These are phyloP conservation scores for Mechanitis messenoides DNA, from an alignment of 2,888 invertebrate species.

Conservation along the genomic window DNA sequence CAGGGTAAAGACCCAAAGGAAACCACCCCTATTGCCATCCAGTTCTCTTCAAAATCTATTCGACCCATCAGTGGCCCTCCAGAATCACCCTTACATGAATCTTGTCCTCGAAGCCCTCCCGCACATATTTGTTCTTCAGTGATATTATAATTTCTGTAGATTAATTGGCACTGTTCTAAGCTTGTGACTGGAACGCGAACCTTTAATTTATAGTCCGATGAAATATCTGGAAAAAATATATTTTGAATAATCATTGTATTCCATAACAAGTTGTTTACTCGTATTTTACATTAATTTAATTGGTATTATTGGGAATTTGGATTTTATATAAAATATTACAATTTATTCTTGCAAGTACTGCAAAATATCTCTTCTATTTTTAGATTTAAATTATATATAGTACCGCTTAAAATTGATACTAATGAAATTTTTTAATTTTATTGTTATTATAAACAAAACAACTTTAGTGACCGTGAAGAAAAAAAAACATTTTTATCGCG, in stretches of 20 bases:
- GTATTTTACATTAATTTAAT: no score
- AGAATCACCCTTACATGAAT: conserved; percentile 79
- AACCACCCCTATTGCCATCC: conserved; percentile 14
- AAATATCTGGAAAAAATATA: conserved; percentile 8
- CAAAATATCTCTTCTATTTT: no score
- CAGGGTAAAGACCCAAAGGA: conserved; percentile 15
- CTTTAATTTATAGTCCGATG: conserved; percentile 10
- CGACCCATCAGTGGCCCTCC: conserved; percentile 76
- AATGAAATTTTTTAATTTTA: no score
- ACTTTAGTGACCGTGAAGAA: no score
- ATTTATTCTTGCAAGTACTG: no score
- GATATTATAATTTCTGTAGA: conserved; percentile 7
- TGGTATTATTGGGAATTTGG: no score
- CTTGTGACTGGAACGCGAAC: conserved; percentile 6
- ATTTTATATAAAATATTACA: no score
- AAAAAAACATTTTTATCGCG: no score
- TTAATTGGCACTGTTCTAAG: conserved; percentile 1
- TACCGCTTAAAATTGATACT: no score
- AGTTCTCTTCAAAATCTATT: conserved; percentile 3
- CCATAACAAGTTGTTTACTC: no score
- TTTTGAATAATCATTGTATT: background rate
- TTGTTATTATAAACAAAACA: no score
- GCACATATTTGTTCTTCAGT: conserved; percentile 17
- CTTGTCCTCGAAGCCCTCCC: conserved; percentile 43
- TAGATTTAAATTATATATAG: no score